Percentiles rank a stretch among this genome's conserved stretches.
Evolutionary conservation across 2,113 vertebrate species (phyloP).

Genomic region (Hyla sarda): DNA sequence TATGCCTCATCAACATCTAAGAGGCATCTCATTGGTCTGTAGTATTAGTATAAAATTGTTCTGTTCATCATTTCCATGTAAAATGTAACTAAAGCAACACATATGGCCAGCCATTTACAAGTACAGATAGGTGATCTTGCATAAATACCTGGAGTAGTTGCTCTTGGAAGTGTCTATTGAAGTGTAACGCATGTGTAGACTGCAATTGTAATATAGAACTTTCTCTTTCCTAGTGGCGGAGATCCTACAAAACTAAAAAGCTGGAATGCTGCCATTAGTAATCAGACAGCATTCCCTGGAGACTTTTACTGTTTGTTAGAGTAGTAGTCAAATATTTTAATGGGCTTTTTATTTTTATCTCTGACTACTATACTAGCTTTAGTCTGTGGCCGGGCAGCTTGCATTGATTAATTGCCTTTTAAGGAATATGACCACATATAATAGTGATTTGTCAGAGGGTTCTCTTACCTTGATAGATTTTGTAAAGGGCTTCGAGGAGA

Average conservation of each 20-base stretch:
- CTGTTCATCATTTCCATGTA: neutral
- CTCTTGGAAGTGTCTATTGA: neutral
- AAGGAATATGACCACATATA: slow-evolving; percentile 2
- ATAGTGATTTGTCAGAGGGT: neutral
- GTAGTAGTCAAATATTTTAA: slow-evolving; percentile 35
- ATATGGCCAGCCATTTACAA: neutral
- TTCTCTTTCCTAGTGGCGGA: neutral
- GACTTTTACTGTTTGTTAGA: neutral
- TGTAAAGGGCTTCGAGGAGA: neutral
- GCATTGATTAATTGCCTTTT: neutral
- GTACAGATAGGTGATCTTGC: neutral
- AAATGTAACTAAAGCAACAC: neutral
- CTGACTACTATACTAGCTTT: neutral
- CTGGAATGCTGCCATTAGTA: slow-evolving; percentile 27
- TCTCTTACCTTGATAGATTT: neutral
- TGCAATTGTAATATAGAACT: neutral
- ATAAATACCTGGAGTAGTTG: too few species aligned
- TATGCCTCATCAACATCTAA: too few species aligned
- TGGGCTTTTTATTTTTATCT: slow-evolving; percentile 28
- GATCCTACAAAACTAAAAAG: neutral
- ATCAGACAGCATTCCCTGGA: neutral
- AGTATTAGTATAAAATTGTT: neutral
- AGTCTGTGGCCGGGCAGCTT: neutral
- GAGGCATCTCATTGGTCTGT: too few species aligned
- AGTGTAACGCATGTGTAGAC: neutral